Evolutionary conservation across 1,140 invertebrate species (phyloP).

Genomic region (Penaeus indicus): DNA sequence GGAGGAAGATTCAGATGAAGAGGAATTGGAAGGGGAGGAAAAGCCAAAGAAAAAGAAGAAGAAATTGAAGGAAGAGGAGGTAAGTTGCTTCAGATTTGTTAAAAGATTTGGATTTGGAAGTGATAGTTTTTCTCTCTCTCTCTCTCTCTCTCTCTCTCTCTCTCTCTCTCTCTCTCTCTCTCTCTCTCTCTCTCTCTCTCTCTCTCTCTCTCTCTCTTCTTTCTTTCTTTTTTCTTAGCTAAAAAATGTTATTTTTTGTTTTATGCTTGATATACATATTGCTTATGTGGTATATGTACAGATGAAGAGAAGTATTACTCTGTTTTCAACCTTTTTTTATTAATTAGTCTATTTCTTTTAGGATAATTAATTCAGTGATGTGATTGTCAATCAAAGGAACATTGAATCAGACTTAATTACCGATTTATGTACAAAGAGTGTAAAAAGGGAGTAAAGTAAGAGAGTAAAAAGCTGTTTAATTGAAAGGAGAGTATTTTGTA

Average conservation of each 20-base stretch:
- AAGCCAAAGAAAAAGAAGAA: conserved; percentile 65
- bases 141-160: too few species aligned
- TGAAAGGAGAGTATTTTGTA: background rate
- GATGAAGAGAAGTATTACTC: too few species aligned
- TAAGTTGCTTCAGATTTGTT: background rate
- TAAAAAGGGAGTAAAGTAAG: too few species aligned
- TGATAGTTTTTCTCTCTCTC: too few species aligned
- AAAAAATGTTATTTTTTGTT: background rate
- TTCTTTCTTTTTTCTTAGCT: too few species aligned
- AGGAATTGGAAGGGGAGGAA: conserved; percentile 53
- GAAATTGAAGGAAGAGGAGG: conserved; percentile 64
- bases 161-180: too few species aligned
- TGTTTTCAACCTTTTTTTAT: background rate
- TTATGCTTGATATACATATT: conserved; percentile 10
- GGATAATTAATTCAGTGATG: too few species aligned
- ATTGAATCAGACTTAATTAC: too few species aligned
- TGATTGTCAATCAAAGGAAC: too few species aligned
- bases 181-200: too few species aligned
- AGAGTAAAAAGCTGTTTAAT: background rate
- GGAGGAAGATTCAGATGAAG: conserved; percentile 66
- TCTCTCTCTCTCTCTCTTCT: too few species aligned
- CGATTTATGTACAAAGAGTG: too few species aligned
- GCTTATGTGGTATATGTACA: background rate
- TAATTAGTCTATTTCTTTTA: conserved; percentile 7
- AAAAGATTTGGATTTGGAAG: background rate